phyloP scores from a whole-genome alignment of 2,113 vertebrate species.

The Rattus rattus region DNA sequence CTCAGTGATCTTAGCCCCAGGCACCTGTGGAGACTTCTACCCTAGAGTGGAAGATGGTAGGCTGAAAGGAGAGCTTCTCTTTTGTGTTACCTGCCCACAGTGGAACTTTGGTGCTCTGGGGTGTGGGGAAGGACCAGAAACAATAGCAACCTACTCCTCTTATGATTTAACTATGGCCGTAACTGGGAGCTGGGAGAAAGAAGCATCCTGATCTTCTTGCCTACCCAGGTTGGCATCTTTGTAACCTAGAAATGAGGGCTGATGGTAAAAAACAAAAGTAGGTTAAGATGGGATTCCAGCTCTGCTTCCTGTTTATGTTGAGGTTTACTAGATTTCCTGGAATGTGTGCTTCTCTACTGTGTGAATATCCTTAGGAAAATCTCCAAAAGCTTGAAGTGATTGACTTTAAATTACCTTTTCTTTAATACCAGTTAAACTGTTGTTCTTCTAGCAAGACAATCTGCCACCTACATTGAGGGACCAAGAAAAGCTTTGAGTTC shows the following conservation, averaged over 20 bases:
- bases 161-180: background rate
- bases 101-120: background rate
- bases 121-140: background rate
- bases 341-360: slow-evolving; percentile 30
- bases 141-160: background rate
- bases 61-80: background rate
- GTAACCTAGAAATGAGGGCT: background rate
- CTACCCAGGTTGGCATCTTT: background rate
- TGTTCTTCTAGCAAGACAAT: slow-evolving; percentile 7
- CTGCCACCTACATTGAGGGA: slow-evolving; percentile 7
- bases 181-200: background rate
- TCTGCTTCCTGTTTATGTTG: slow-evolving; percentile 4
- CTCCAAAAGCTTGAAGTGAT: slow-evolving; percentile 31
- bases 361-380: background rate
- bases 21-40: background rate
- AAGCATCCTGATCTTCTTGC: background rate
- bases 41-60: background rate
- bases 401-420: slow-evolving; percentile 59
- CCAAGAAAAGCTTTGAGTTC: background rate
- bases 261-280: slow-evolving; percentile 20
- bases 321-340: slow-evolving; percentile 50
- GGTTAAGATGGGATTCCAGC: background rate
- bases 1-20: background rate
- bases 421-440: background rate
- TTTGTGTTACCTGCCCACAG: background rate